These are phyloP conservation scores for Mus pahari DNA, from an alignment of 2,113 vertebrate species.

Conservation along the genomic window DNA sequence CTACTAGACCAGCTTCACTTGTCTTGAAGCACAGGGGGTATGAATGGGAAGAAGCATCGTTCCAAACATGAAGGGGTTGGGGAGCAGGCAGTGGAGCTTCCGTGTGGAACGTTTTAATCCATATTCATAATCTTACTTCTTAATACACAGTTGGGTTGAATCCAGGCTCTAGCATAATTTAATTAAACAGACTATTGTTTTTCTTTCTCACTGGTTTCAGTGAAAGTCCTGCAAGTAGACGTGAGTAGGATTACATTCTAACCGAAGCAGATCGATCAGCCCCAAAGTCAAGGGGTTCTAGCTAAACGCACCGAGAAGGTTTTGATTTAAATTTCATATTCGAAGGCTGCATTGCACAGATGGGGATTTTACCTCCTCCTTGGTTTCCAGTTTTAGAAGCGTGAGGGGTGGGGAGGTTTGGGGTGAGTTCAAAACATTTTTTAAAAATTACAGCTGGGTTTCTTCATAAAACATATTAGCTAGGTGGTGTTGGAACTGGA, in stretches of 20 bases:
- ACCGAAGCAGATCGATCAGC: conserved; percentile 61
- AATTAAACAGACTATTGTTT: conserved; percentile 75
- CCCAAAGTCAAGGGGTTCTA: conserved; percentile 35
- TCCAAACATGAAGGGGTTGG: not conserved
- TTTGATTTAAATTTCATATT: conserved; percentile 64
- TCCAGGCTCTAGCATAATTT: conserved; percentile 68
- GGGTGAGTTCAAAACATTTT: conserved; percentile 43
- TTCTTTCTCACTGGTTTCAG: conserved; percentile 66
- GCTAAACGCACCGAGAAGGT: conserved; percentile 27
- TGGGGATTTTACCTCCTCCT: conserved; percentile 42
- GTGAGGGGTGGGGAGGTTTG: not conserved
- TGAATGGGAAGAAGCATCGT: too few relatives aligned
- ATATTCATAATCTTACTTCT: conserved; percentile 65
- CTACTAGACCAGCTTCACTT: not conserved
- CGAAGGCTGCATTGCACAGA: conserved; percentile 15
- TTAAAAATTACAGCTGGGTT: conserved; percentile 10
- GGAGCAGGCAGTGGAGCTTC: not conserved
- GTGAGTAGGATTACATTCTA: conserved; percentile 60
- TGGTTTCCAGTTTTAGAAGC: conserved; percentile 70
- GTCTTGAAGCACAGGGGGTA: not conserved
- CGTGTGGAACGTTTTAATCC: conserved; percentile 7
- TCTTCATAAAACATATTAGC: conserved; percentile 60
- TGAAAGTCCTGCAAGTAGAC: not conserved
- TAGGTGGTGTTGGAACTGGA: conserved; percentile 5
- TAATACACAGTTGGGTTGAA: conserved; percentile 46